A percentile compares a stretch with the other conserved stretches of the same genome.
phyloP scores from a whole-genome alignment of 2,113 vertebrate genomes.

The Coptodon bakossiorum region DNA sequence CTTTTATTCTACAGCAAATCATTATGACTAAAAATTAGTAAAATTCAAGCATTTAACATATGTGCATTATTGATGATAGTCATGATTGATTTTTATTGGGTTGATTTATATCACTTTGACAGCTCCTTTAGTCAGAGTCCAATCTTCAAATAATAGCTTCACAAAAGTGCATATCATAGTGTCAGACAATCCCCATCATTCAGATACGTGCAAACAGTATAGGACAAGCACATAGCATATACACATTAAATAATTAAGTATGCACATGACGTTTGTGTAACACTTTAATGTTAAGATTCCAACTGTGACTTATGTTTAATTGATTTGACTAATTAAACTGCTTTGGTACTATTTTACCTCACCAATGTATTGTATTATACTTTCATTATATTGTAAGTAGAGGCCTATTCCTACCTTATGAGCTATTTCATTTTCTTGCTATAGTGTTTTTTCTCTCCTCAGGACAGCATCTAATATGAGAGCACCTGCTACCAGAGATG shows the following conservation, averaged over 20 bases:
- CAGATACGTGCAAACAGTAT: background rate
- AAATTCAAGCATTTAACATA: background rate
- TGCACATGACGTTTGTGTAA: background rate
- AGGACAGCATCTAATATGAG: background rate
- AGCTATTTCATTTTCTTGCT: background rate
- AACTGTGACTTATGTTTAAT: background rate
- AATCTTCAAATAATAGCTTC: background rate
- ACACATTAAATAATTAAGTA: background rate
- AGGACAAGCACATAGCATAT: background rate
- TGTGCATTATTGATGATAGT: background rate
- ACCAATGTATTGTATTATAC: background rate
- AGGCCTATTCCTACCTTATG: background rate
- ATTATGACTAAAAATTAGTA: background rate
- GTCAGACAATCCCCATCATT: background rate
- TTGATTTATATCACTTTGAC: too few species aligned
- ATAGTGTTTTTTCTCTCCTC: background rate
- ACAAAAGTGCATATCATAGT: background rate
- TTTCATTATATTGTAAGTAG: background rate
- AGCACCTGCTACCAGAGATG: background rate
- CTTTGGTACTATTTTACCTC: background rate
- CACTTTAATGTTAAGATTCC: background rate
- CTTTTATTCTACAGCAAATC: background rate
- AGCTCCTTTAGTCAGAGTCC: background rate
- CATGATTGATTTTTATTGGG: background rate
- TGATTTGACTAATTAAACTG: background rate